Percentiles rank a stretch among this genome's conserved stretches.
Evolutionary conservation across 1,140 invertebrate species (phyloP).

Genomic region (Papilio polytes): DNA sequence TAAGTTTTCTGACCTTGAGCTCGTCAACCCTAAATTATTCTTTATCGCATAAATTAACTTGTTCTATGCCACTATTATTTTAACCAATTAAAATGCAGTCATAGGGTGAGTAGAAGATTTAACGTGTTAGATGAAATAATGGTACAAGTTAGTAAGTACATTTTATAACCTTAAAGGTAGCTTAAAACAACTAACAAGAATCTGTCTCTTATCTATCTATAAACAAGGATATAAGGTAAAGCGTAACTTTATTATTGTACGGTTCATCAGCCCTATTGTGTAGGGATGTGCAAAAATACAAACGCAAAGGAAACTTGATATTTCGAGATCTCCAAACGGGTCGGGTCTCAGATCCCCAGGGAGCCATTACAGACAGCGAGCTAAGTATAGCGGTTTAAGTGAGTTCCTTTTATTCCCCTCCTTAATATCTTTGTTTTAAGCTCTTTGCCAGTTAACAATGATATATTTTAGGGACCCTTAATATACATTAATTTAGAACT

Average conservation of each 20-base stretch:
- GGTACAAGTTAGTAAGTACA: too few species aligned
- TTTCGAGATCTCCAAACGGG: neutral
- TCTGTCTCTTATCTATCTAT: neutral
- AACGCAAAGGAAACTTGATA: constrained; percentile 5
- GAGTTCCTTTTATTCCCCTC: constrained; percentile 25
- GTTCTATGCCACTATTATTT: neutral
- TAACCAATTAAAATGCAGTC: neutral
- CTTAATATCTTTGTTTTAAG: constrained; percentile 33
- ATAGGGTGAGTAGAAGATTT: neutral
- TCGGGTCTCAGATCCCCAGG: neutral
- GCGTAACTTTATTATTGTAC: neutral
- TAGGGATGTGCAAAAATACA: constrained; percentile 19
- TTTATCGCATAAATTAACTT: too few species aligned
- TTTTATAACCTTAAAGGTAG: too few species aligned
- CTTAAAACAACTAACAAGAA: too few species aligned
- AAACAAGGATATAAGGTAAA: neutral
- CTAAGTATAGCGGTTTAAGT: constrained; percentile 35
- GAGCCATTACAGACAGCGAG: constrained; percentile 7
- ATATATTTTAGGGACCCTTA: constrained; percentile 19
- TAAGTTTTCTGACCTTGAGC: neutral
- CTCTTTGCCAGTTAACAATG: constrained; percentile 30
- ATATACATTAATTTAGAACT: constrained; percentile 6
- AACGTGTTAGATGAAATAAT: too few species aligned
- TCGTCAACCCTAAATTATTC: neutral
- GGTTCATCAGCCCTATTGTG: neutral